Evolutionary conservation across 2,113 vertebrate species (phyloP), one percentile per base, ranked within the genome.

Genomic region (Oryzias javanicus): DNA sequence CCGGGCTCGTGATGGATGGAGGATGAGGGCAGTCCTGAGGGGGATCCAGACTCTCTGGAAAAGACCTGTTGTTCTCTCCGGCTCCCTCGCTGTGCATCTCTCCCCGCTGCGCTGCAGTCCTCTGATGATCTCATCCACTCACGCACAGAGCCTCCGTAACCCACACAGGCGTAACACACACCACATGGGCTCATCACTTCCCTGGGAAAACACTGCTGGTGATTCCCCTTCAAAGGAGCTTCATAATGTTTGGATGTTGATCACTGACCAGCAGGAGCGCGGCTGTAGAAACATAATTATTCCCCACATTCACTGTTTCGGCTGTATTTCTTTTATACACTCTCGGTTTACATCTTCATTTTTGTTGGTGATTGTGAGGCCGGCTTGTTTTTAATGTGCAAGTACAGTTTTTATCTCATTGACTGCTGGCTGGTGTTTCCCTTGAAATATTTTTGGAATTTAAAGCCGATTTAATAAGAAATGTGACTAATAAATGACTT

Each of bases 21-120:
- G 75, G 76, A 76, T 81, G 79, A 81, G 70, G 79, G 76, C 72
- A 74, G 60, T 74, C 76, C 70, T 74, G 63, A 63, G 79, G 82
- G 75, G 60, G 71, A 73, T 80, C 74, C 74, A 70, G 71, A 52
- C 67, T 81, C 72, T 57, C 42, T 74, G 80, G 73, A 77, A 74
- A 74, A 77, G 73, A 74, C 77, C 76, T 71, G 76, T 71, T 76
- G 72, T 61, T 61, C 42, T 52, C 55, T 42, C 61, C 18, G 18
- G 27, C 55, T 51, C 42, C 15, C 46, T 69, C 46, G 40, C 58
- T 16, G 66, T 16, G 67, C 5, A 41, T 54, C 35, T 71, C 19
- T 63, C 54, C 47, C 75, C 29, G 57, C 55, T 70, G 59, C 1
- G 63, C 75, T 63, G 64, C 60, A 49, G 55, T 61, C 52, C 71